These are phyloP conservation scores for Diceros bicornis DNA, from an alignment of 2,797 vertebrate species.

Conservation along the genomic window DNA sequence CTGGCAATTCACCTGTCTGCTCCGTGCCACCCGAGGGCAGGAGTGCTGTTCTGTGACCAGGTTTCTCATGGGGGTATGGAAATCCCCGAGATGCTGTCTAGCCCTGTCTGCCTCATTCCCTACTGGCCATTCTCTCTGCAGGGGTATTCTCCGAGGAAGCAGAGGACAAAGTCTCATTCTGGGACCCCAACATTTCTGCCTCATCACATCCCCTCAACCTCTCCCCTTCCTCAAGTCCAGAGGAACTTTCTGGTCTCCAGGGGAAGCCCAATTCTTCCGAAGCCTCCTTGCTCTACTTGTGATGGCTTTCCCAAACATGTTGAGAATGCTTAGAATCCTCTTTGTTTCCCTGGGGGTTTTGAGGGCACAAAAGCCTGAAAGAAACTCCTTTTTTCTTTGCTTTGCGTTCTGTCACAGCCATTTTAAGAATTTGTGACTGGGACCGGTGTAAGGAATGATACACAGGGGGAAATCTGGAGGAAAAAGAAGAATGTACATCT, in stretches of 20 bases:
- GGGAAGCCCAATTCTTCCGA: not conserved
- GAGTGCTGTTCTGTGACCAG: no score
- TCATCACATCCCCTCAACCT: accelerated
- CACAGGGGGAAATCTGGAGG: not conserved
- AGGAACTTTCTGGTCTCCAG: not conserved
- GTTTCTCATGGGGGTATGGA: accelerated
- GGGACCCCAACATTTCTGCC: not conserved
- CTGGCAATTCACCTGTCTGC: no score
- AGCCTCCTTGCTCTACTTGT: not conserved
- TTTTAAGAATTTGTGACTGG: not conserved
- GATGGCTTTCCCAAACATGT: no score
- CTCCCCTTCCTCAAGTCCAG: not conserved
- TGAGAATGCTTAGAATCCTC: not conserved
- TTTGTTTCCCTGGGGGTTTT: not conserved
- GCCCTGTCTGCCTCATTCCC: not conserved
- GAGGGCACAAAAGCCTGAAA: not conserved
- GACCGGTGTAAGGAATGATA: not conserved
- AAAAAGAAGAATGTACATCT: not conserved
- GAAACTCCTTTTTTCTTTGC: not conserved
- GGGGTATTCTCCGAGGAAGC: not conserved
- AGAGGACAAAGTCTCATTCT: not conserved
- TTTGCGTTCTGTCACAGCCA: not conserved
- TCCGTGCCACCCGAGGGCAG: not conserved
- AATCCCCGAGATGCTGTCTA: no score
- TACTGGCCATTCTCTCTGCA: not conserved